Conservation (phyloP, 2,113 vertebrate species). For the Prionailurus viverrinus region DNA sequence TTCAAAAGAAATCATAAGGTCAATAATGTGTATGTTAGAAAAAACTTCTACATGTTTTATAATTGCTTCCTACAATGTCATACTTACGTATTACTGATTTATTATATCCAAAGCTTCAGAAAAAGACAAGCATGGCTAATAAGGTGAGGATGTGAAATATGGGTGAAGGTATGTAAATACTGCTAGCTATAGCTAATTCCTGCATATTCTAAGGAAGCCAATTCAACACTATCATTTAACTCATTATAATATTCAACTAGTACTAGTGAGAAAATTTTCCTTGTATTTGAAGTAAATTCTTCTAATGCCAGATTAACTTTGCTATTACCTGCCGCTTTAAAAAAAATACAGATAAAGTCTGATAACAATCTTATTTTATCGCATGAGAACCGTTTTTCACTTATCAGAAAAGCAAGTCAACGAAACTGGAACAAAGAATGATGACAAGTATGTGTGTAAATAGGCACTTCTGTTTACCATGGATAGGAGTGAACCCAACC, state of each 20-base stretch:
- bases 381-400: background rate
- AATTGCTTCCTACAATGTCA: slow-evolving; percentile 9
- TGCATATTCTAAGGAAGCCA: background rate
- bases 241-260: background rate
- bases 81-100: background rate
- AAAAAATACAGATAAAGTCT: background rate
- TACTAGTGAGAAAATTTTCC: background rate
- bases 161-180: background rate
- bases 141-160: background rate
- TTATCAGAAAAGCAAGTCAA: background rate
- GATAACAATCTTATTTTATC: background rate
- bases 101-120: background rate
- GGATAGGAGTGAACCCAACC: background rate
- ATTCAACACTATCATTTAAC: background rate
- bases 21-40: background rate
- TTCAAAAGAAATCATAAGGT: slow-evolving; percentile 39
- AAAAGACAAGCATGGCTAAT: background rate
- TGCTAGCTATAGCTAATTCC: background rate
- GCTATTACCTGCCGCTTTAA: background rate
- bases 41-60: background rate
- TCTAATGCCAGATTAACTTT: background rate
- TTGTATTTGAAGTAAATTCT: slow-evolving; percentile 14
- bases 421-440: background rate
- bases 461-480: background rate
- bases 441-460: background rate